These are phyloP conservation scores for Podilymbus podiceps DNA, from an alignment of 2,113 vertebrate species.

Conservation along the genomic window DNA sequence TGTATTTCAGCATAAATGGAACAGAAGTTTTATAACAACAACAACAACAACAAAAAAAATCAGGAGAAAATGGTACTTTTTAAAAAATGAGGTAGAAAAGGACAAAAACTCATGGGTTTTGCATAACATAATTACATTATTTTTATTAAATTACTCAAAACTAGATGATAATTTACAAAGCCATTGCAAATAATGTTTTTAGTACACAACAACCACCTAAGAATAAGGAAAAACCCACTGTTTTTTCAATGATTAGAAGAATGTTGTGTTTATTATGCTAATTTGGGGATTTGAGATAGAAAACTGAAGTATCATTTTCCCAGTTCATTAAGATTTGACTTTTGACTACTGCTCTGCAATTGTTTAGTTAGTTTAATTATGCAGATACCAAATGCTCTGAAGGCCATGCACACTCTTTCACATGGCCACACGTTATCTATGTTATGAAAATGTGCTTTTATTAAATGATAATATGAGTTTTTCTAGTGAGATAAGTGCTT, in stretches of 20 bases:
- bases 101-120: background rate
- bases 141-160: background rate
- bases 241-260: background rate
- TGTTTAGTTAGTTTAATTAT: slow-evolving; percentile 46
- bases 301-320: slow-evolving; percentile 52
- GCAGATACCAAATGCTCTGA: slow-evolving; percentile 1
- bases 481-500: background rate
- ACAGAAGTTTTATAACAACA: background rate
- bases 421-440: background rate
- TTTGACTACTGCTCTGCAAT: slow-evolving; percentile 38
- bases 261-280: background rate
- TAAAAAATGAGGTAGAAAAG: background rate
- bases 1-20: background rate
- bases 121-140: background rate
- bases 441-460: background rate
- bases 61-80: background rate
- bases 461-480: background rate
- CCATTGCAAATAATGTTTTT: background rate
- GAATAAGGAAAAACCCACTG: background rate
- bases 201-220: background rate
- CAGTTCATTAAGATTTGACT: slow-evolving; percentile 59
- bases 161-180: background rate
- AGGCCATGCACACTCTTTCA: background rate
- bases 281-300: slow-evolving; percentile 9
- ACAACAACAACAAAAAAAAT: background rate